These are phyloP conservation scores for Megathymus violae DNA, from an alignment of 1,140 invertebrate species.

Conservation along the genomic window DNA sequence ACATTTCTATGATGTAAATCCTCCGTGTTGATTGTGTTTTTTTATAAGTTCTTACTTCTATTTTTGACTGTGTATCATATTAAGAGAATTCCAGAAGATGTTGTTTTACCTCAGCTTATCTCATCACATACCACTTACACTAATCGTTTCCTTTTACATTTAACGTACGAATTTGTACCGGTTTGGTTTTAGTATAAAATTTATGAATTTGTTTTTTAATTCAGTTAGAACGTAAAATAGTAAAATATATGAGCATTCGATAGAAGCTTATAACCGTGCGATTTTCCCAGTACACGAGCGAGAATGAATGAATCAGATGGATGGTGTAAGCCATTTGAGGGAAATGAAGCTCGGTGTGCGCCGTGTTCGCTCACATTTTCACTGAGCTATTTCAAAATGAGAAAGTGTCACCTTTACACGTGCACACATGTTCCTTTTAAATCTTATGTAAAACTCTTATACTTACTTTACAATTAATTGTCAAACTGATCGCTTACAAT, in stretches of 20 bases:
- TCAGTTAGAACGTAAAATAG: background rate
- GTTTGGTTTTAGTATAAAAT: too few species aligned
- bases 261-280: background rate
- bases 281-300: background rate
- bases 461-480: too few species aligned
- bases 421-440: constrained; percentile 49
- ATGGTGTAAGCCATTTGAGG: constrained; percentile 31
- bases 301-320: background rate
- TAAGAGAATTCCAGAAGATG: too few species aligned
- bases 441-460: constrained; percentile 14
- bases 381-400: constrained; percentile 52
- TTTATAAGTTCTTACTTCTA: too few species aligned
- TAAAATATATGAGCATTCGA: background rate
- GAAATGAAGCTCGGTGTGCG: constrained; percentile 60
- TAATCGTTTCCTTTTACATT: too few species aligned
- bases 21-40: too few species aligned
- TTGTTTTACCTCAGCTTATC: too few species aligned
- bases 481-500: too few species aligned
- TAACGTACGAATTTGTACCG: too few species aligned
- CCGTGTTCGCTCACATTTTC: constrained; percentile 37
- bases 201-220: background rate
- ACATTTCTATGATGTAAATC: too few species aligned
- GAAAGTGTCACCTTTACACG: constrained; percentile 54
- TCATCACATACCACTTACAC: too few species aligned
- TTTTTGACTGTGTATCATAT: too few species aligned